Evolutionary conservation across 2,888 invertebrate genomes (phyloP), one percentile per base, ranked within the genome.

Genomic region (Nineta flava): DNA sequence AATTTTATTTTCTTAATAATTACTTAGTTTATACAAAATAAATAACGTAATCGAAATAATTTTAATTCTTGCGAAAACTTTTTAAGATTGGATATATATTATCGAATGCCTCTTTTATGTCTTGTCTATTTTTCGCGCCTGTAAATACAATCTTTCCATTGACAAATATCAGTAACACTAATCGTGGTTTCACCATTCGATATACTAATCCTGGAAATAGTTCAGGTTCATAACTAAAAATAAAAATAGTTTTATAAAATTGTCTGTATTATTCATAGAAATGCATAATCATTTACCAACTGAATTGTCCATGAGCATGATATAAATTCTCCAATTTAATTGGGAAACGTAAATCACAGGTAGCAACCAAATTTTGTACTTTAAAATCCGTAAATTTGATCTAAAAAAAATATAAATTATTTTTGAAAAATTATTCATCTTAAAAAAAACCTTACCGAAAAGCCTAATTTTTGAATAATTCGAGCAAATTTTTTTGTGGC

Each of bases 111-210:
- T 95, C 94, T 65, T 86, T 83, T 42, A 97, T 87, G 62, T 96
- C 94, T 61, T 79, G 77, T 56, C 94, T 76, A 46, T 85, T 83
- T 71, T 96, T 97, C 31, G 92, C 96, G 55, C 96, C 95, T 61
- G 97, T 99, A 54, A 99, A 83, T 2, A 99, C 97, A 56, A 99
- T 83, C 77, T 99, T 99, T 50, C 99, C 99, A 66, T 96, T 97
- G 1, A 99, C 97, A 72, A 99, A 99, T 65, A 99, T 96, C 10
- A 99, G 72, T 54, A 99, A 70, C 4, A 97, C 97, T 55, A 99
- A 83, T 56, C 93, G 79, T 0, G 97, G 97, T 60, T 91, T 86
- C 40, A 97, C 88, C 92, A 99, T 91, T 59, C 97, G 77, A 66
- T 99, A 99, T 51, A 99, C 93, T 31, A 99, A 75, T n/a, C 97